phyloP scores from a whole-genome alignment of 2,888 invertebrate species.

The Strigamia transsilvanica region DNA sequence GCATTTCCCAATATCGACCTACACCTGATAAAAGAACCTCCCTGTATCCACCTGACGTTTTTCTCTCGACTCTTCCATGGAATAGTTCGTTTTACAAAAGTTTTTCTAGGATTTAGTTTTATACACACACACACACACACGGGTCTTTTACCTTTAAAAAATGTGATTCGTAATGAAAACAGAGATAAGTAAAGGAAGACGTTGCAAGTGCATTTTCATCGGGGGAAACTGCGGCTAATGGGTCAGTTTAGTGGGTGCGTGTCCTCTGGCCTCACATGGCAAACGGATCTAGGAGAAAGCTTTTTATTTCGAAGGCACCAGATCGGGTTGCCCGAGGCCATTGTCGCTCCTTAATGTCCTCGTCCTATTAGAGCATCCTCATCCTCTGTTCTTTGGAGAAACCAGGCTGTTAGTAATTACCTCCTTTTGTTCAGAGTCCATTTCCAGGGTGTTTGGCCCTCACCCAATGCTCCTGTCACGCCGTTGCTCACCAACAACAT shows the following conservation, averaged over 20 bases:
- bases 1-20: conserved; percentile 48
- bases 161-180: not conserved
- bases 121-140: not conserved
- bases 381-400: conserved; percentile 27
- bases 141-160: not conserved
- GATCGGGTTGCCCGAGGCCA: conserved; percentile 44
- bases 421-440: conserved; percentile 48
- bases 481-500: conserved; percentile 39
- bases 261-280: conserved; percentile 39
- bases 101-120: not conserved
- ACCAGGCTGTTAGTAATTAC: conserved; percentile 46
- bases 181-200: conserved; percentile 40
- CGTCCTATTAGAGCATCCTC: conserved; percentile 40
- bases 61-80: conserved; percentile 17
- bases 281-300: conserved; percentile 26
- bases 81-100: not conserved
- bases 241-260: conserved; percentile 48
- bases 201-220: conserved; percentile 46
- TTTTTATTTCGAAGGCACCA: conserved; percentile 38
- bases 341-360: conserved; percentile 48
- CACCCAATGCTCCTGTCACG: conserved; percentile 37
- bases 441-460: conserved; percentile 46
- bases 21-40: conserved; percentile 34
- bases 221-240: conserved; percentile 33
- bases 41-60: conserved; percentile 35